Evolutionary conservation across 2,797 vertebrate genomes (phyloP).

Genomic region (Channallabes apus): DNA sequence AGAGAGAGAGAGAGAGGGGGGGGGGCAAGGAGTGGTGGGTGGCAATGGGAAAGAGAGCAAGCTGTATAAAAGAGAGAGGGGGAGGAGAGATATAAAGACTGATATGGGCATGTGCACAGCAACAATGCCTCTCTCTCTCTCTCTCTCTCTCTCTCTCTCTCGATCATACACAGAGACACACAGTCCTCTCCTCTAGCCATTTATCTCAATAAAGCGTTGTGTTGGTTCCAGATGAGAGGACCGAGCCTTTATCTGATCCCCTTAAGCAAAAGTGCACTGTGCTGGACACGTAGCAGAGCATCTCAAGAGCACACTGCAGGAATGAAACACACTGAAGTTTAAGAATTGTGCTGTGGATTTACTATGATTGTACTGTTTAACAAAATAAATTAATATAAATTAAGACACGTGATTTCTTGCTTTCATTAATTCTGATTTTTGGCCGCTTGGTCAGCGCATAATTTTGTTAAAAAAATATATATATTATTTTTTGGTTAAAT

Average conservation of each 20-base stretch:
- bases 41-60: conserved; percentile 18
- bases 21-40: conserved; percentile 11
- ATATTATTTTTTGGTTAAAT: not conserved
- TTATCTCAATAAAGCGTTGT: conserved; percentile 65
- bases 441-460: not conserved
- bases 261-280: conserved; percentile 60
- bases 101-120: conserved; percentile 4
- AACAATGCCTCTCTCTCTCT: not conserved
- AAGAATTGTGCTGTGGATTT: not conserved
- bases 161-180: not conserved
- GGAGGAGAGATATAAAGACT: conserved; percentile 14
- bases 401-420: not conserved
- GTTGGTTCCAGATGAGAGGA: conserved; percentile 69
- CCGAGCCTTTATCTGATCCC: conserved; percentile 69
- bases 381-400: not conserved
- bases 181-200: conserved; percentile 50
- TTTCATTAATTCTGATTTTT: not conserved
- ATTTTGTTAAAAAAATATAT: not conserved
- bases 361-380: not conserved
- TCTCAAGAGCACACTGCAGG: conserved; percentile 49
- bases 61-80: conserved; percentile 17
- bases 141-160: not conserved
- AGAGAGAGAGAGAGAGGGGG: conserved; percentile 1
- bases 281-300: conserved; percentile 37
- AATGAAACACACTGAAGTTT: conserved; percentile 49